Evolutionary conservation across 23 tunicate genomes (phyloP), one percentile per base, ranked within the genome.

Genomic region (Oikopleura dioica): DNA sequence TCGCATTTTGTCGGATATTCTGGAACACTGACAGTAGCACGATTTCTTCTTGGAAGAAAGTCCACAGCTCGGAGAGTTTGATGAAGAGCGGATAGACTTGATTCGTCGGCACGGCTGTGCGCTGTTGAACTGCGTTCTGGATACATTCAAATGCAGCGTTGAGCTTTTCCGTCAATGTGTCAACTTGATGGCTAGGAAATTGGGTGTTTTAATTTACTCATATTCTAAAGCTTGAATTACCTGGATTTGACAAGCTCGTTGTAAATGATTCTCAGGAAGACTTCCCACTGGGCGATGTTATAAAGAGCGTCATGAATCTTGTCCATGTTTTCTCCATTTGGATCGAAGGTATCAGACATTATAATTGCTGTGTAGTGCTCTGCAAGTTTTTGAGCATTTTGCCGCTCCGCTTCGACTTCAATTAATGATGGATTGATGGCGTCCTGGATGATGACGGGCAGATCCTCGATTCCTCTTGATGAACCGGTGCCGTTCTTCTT

Each of bases 31-130:
- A 84, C 12, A 91, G 84, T 21, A 91, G 77, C 38, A 91, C 97
- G 87, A 91, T 91, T 82, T 91, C 97, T 76, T 91, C 97, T 78
- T 91, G 97, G 50, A 91, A 91, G 63, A 91, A 91, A 0, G 94
- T 86, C 97, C 97, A 91, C 36, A 86, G 68, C 63, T 91, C 87
- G 31, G 97, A 81, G 28, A 91, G 79, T 69, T 84, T 91, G 80
- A 91, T 85, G 67, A 91, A 91, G 51, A 84, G 97, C 9, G 97
- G 97, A 78, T 91, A 91, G 37, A 91, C 97, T 78, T 91, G 97
- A 50, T 87, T 87, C 1, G 97, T 91, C 0, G 97, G 97, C n/a
- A 91, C 97, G 33, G 97, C 97, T 35, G 97, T 83, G 59, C 85
- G 85, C 2, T 92, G 82, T 69, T 91, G 97, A 38, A 91, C 97